Evolutionary conservation across 2,113 vertebrate species (phyloP).

Genomic region (Euleptes europaea): DNA sequence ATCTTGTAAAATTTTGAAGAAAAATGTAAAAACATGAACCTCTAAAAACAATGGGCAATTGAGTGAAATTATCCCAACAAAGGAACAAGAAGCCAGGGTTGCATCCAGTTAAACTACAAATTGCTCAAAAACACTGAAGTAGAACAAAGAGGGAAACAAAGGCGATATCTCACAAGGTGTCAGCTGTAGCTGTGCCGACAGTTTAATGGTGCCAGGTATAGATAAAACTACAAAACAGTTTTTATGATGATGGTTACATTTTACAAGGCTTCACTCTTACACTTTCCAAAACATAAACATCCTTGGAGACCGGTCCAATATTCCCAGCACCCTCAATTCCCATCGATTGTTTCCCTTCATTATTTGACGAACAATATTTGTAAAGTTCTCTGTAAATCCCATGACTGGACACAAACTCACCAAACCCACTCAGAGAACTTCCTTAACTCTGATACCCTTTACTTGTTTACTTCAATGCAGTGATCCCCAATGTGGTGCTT

Average conservation of each 20-base stretch:
- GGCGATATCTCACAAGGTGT: conserved; percentile 14
- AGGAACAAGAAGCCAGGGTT: neutral
- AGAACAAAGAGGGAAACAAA: conserved; percentile 4
- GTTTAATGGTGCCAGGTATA: neutral
- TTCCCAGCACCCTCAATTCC: neutral
- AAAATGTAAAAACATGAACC: conserved; percentile 28
- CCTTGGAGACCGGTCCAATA: neutral
- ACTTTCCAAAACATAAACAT: neutral
- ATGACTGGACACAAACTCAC: neutral
- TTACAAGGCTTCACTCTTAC: neutral
- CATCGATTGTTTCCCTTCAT: neutral
- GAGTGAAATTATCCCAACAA: conserved; percentile 18
- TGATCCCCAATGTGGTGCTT: too few species aligned
- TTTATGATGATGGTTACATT: neutral
- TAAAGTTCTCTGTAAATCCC: neutral
- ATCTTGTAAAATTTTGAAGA: conserved; percentile 31
- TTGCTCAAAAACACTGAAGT: conserved; percentile 17
- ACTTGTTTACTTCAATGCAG: too few species aligned
- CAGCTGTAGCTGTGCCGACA: neutral
- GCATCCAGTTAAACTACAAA: conserved; percentile 32
- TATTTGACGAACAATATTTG: neutral
- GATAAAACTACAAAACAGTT: neutral
- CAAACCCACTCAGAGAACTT: neutral
- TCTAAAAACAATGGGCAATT: conserved; percentile 20
- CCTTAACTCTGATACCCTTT: too few species aligned